Evolutionary conservation across 2,113 vertebrate genomes (phyloP).

Genomic region (Carollia perspicillata): DNA sequence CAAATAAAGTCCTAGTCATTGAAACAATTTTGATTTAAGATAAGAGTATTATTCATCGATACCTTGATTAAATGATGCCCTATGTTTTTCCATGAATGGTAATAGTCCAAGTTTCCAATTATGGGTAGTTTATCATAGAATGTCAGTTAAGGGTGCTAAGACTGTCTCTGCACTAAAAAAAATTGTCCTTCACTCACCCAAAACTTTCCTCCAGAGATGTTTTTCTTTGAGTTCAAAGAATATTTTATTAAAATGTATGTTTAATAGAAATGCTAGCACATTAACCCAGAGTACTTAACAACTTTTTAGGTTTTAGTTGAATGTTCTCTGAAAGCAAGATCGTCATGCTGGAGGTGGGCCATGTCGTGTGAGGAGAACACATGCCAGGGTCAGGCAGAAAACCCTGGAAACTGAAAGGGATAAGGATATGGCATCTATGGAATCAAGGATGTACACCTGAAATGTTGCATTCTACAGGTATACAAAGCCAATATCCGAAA

Average conservation of each 20-base stretch:
- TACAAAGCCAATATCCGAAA: not conserved
- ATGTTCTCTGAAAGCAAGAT: not conserved
- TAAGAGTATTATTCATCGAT: not conserved
- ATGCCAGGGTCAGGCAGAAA: not conserved
- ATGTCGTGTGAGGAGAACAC: too few relatives aligned
- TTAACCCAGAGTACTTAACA: not conserved
- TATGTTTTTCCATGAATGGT: too few relatives aligned
- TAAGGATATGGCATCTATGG: not conserved
- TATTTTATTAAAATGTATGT: not conserved
- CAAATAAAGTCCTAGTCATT: not conserved
- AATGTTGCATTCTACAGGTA: not conserved
- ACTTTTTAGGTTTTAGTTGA: not conserved
- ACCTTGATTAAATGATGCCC: too few relatives aligned
- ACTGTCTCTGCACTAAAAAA: not conserved
- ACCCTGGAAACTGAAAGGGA: not conserved
- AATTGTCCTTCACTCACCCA: not conserved
- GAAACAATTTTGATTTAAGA: not conserved
- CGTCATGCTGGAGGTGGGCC: fast-evolving
- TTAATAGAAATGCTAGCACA: not conserved
- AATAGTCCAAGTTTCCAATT: not conserved
- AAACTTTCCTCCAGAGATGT: not conserved
- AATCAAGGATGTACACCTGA: too few relatives aligned
- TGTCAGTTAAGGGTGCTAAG: not conserved
- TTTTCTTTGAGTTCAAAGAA: not conserved
- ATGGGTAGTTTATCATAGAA: too few relatives aligned